Evolutionary conservation across 1,140 invertebrate genomes (phyloP), one percentile per base, ranked within the genome.

Genomic region (Gryon sp.): DNA sequence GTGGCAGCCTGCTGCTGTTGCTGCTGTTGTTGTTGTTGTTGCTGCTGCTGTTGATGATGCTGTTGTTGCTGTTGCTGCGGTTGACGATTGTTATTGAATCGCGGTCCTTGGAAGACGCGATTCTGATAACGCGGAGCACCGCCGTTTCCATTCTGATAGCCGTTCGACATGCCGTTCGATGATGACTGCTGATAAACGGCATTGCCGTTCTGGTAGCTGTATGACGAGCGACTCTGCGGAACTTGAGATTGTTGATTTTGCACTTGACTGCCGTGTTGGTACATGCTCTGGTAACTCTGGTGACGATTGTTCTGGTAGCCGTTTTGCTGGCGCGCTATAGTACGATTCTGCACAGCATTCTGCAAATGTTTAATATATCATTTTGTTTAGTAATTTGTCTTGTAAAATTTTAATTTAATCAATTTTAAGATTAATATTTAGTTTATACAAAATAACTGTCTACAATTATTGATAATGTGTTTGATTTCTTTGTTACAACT

Each of bases 281-380:
- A 86, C 19, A 68, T 63, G 9, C 82, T 81, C 4, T 86, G 86
- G 14, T 84, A 86, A 22, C 55, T 87, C 11, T 86, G 87, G 4
- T 84, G 48, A 0, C 68, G 40, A 12, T 16, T 20, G 5, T 57
- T 73, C 9, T 84, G 81, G 38, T 88, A 88, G 3, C 81, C 80
- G 32, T 83, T 86, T 24, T 84, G 86, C 22, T 87, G 83, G 0
- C 89, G 83, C 2, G 74, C 52, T 19, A 83, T 63, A 0, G 75
- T 48, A 7, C 82, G 80, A 2, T 84, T 79, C 19, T 83, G 82
- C 11, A 73, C 22, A 11, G 11, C 9, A 11, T 69, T 76, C 30
- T 77, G 9, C 24, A 78, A 55, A 15, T 57, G 69, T 45, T n/a
- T n/a, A n/a, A n/a, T n/a, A n/a, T n/a, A n/a, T n/a, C n/a, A n/a